Base-by-base conservation (phyloP, 2,888 invertebrate species). In the Polyommatus icarus region DNA sequence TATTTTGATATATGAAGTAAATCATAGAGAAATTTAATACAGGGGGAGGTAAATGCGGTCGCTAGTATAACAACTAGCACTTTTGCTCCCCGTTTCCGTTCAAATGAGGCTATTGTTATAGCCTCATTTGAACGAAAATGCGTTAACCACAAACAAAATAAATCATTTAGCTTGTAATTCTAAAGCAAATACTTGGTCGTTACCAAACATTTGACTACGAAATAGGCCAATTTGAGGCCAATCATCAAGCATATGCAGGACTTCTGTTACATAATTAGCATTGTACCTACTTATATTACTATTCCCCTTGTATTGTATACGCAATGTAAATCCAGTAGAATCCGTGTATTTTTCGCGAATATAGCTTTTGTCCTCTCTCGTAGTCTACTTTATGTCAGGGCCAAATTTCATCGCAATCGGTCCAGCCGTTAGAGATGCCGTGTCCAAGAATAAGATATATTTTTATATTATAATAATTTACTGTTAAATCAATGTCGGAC, bases 171-270 rank as follows among this genome's bases (percentile, higher is more conserved):
- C 10, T 75, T 75, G 75, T 50, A 54, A 50, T 50, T 73, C 7
- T 29, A 24, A 50, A 73, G 15, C 46, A 50, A 24, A 50, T 75
- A 75, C 50, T 75, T 18, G 46, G 75, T 29, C 24, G 75, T 54
- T 50, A 50, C 20, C 75, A 54, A 75, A 75, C 50, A 54, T 75
- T 75, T 75, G 75, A 75, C 54, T 75, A 32, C 20, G 8, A 24
- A 75, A 20, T 15, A 29, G 54, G 24, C 20, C 75, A 75, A 75
- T 54, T 75, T 54, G 46, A 50, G 18, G 50, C 29, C 54, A 75
- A 75, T 75, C 54, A 73, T 36, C 36, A n/a, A 12, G 5, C 73
- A 40, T 73, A 24, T 73, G 46, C 24, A 12, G 40, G 20, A 12
- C 20, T 10, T 71, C 32, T 40, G 15, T 18, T 40, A 73, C 12